Percentiles rank a stretch among this genome's conserved stretches.
Conservation (phyloP, 2,113 vertebrate genomes). For the Centrocercus urophasianus region DNA sequence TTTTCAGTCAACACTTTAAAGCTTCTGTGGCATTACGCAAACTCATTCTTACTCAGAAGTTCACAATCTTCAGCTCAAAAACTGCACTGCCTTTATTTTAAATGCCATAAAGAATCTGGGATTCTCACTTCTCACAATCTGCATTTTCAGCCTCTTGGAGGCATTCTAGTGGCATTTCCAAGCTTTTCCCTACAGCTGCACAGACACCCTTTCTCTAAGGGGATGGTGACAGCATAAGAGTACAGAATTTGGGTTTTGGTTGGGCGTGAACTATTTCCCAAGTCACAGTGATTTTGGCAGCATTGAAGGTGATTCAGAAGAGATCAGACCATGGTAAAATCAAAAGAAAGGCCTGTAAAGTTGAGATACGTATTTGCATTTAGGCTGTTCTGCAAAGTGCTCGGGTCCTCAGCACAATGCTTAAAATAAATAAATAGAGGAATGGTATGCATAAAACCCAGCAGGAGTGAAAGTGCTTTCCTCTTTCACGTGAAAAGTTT, state of each 20-base stretch:
- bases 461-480: slow-evolving; percentile 55
- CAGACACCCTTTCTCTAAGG: neutral
- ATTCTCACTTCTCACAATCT: neutral
- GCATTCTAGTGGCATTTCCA: neutral
- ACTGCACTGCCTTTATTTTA: neutral
- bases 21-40: neutral
- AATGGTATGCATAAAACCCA: neutral
- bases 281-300: neutral
- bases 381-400: neutral
- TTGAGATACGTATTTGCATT: neutral
- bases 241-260: neutral
- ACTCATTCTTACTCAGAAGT: neutral
- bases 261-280: slow-evolving; percentile 21
- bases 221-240: neutral
- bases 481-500: slow-evolving; percentile 34
- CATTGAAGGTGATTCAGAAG: neutral
- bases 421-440: slow-evolving; percentile 45
- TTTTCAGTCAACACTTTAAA: slow-evolving; percentile 12
- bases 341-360: neutral
- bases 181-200: neutral
- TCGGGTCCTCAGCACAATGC: neutral
- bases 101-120: neutral
- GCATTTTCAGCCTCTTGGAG: neutral
- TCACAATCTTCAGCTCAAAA: neutral
- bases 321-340: neutral